phyloP scores from a whole-genome alignment of 1,140 invertebrate genomes.

The Cherax quadricarinatus region DNA sequence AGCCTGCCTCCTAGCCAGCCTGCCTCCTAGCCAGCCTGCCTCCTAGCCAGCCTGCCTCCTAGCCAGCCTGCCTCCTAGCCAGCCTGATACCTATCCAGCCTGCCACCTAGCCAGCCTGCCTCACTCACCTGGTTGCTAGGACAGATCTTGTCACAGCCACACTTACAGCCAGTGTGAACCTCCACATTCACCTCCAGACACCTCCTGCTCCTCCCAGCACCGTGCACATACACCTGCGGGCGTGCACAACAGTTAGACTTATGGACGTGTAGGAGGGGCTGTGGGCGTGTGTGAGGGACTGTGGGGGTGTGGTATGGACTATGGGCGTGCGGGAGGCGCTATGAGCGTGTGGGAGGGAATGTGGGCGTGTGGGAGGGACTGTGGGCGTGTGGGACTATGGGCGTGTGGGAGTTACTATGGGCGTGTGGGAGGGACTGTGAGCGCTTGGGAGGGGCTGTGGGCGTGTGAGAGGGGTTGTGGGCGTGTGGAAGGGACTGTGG shows the following conservation, averaged over 20 bases:
- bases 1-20: no score
- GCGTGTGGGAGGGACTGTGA: no score
- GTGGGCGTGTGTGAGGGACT: neutral
- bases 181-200: neutral
- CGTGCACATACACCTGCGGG: slow-evolving; percentile 17
- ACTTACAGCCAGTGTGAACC: neutral
- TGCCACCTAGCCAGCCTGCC: no score
- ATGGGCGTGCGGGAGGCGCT: neutral
- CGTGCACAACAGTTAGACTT: neutral
- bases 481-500: neutral
- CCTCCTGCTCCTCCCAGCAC: no score
- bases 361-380: no score
- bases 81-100: no score
- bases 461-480: neutral
- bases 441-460: neutral
- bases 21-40: no score
- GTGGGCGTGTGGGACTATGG: no score
- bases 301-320: neutral
- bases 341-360: neutral
- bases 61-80: no score
- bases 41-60: no score
- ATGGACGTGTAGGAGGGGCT: neutral
- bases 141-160: neutral
- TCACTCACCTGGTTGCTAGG: slow-evolving; percentile 6
- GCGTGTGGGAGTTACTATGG: no score